phyloP scores from a whole-genome alignment of 2,888 invertebrate genomes.

The Ectemnius lituratus region DNA sequence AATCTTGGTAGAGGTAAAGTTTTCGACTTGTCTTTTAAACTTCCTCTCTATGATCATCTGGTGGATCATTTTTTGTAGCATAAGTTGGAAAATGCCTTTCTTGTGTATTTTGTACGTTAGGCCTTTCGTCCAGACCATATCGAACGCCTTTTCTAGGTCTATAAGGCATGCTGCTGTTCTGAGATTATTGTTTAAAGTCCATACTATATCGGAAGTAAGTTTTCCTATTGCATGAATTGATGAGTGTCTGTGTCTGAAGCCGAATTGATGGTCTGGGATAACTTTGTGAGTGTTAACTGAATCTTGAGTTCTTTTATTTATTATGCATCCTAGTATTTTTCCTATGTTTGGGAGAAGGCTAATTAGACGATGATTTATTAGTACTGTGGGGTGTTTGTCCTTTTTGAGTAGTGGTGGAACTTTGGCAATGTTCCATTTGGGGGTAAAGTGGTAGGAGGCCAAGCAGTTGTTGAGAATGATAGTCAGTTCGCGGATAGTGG shows the following conservation, averaged over 20 bases:
- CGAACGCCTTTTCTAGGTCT: background rate
- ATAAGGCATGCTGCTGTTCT: background rate
- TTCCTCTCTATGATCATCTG: conserved; percentile 32
- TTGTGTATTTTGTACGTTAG: conserved; percentile 31
- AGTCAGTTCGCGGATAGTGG: background rate
- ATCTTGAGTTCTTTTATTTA: conserved; percentile 40
- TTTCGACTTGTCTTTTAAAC: conserved; percentile 8
- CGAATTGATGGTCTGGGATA: conserved; percentile 57
- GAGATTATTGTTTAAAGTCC: background rate
- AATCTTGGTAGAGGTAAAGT: background rate
- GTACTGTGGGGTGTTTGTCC: conserved; percentile 23
- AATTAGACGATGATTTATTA: conserved; percentile 52
- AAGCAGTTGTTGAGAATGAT: background rate
- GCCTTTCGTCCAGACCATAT: conserved; percentile 22
- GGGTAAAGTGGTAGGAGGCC: conserved; percentile 49
- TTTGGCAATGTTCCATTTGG: conserved; percentile 53
- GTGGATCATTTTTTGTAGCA: conserved; percentile 25
- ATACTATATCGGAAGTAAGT: background rate
- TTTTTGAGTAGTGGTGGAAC: conserved; percentile 45
- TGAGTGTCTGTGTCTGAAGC: conserved; percentile 42
- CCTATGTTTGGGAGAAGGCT: conserved; percentile 58
- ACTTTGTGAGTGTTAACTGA: conserved; percentile 38
- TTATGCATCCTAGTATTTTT: conserved; percentile 55
- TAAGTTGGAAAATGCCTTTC: conserved; percentile 24
- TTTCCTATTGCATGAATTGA: background rate